Base-by-base conservation (phyloP, 1,140 invertebrate species). In the Drosophila grimshawi region DNA sequence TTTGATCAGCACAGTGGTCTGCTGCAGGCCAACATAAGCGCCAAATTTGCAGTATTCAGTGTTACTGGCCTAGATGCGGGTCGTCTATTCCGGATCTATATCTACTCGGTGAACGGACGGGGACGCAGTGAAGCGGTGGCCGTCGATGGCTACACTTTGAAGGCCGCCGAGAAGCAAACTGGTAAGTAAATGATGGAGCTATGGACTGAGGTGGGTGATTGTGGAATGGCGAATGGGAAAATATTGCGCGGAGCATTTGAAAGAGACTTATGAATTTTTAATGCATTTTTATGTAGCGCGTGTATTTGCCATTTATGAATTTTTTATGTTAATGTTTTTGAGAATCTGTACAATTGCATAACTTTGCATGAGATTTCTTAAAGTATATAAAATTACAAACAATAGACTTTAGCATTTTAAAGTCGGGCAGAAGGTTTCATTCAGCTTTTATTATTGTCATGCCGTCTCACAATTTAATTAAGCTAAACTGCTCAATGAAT, bases 131-230 rank as follows among this genome's bases (percentile, higher is more conserved):
- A 95, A 37, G 78, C 93, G 7, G 93, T 94, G 5, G 82, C 92
- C 8, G 70, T 96, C 2, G 95, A 95, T 80, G 95, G 94, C 11
- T 95, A 94, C 79, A 96, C 95, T 5, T 93, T 97, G 1, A 96
- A 96, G 92, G 94, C 95, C 46, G 95, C 96, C 32, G 96, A 97
- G 81, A 97, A 96, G 88, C 95, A 96, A 93, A 97, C 96, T 91
- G 95, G 96, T 96, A 93, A 94, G 93, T 93, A 32, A 48, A 46
- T 7, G 33, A 33, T 33, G 4, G 0, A 19, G 19, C 19, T 19
- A 19, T 19, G 19, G 19, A 19, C 1, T 19, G 19, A 19, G 19
- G 19, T 19, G 19, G 19, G 19, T 19, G 19, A 1, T 19, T 19
- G 19, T 19, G 10, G 5, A 4, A 11, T 4, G 6, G 4, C 27